Evolutionary conservation across 2,797 vertebrate genomes (phyloP).

Genomic region (Esox masquinongy): DNA sequence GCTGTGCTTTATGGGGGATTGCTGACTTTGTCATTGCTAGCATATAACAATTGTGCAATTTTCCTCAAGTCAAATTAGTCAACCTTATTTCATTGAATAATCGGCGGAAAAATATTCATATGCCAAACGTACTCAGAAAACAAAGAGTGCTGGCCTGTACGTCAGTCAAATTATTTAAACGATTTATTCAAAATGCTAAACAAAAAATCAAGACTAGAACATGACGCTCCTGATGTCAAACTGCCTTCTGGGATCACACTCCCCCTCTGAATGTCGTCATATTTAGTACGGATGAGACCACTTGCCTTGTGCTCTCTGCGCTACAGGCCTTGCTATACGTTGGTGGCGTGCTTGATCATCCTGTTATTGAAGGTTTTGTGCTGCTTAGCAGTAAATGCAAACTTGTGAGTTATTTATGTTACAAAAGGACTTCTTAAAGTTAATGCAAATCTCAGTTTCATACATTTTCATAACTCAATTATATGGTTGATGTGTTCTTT

Average conservation of each 20-base stretch:
- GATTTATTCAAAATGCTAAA: not conserved
- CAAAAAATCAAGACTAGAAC: not conserved
- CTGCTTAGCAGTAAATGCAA: too few species aligned
- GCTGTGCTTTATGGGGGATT: not conserved
- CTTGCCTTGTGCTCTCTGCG: slow-evolving; percentile 29
- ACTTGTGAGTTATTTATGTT: too few species aligned
- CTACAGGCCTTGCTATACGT: slow-evolving; percentile 23
- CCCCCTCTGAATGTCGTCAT: not conserved
- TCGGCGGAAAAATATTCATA: not conserved
- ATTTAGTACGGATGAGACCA: slow-evolving; percentile 25
- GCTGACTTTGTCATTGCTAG: not conserved
- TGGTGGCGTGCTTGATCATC: too few species aligned
- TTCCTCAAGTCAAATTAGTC: not conserved
- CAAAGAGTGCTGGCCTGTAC: not conserved
- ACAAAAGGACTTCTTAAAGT: too few species aligned
- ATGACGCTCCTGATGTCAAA: not conserved
- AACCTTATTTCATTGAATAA: not conserved
- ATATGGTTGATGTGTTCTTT: too few species aligned
- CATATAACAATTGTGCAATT: not conserved
- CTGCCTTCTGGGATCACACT: not conserved
- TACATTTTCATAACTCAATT: too few species aligned
- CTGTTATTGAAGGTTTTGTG: too few species aligned
- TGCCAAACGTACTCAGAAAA: not conserved
- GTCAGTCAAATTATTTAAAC: not conserved
- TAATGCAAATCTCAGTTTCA: too few species aligned